Percentiles rank a stretch among this genome's conserved stretches.
Conservation (phyloP, 2,113 vertebrate genomes). For the Benitochromis conjunctus region DNA sequence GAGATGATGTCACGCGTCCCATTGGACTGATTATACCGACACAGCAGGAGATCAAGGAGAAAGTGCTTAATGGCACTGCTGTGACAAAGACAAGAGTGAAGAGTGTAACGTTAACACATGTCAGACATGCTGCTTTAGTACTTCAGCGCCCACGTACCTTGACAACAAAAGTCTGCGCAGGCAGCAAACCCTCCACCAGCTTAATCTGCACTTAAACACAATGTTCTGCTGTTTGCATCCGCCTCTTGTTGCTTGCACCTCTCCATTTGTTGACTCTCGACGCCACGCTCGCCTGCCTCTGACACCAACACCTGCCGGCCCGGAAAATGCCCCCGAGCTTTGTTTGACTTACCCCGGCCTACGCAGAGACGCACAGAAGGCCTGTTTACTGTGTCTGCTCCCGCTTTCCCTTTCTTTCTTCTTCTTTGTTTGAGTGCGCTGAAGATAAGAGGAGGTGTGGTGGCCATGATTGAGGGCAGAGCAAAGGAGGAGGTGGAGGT, state of each 20-base stretch:
- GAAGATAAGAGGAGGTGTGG: constrained; percentile 72
- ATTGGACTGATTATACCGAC: neutral
- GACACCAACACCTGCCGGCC: constrained; percentile 72
- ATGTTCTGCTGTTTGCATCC: neutral
- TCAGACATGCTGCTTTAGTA: neutral
- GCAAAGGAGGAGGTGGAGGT: neutral
- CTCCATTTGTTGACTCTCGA: constrained; percentile 48
- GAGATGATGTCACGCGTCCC: neutral
- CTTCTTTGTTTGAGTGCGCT: constrained; percentile 66
- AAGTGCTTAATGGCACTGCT: neutral
- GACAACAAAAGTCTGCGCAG: neutral
- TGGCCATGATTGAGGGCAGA: neutral
- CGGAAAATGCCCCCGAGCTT: constrained; percentile 67
- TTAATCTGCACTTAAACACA: neutral
- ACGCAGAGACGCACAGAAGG: constrained; percentile 30
- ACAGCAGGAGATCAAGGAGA: neutral
- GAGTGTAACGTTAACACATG: neutral
- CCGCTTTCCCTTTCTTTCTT: constrained; percentile 15
- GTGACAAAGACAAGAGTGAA: neutral
- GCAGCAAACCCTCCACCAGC: neutral
- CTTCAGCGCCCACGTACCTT: neutral
- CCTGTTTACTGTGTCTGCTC: constrained; percentile 58
- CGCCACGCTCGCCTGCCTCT: constrained; percentile 55
- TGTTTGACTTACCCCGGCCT: constrained; percentile 71
- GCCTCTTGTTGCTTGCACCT: neutral